These are phyloP conservation scores for Helicoverpa zea DNA, from an alignment of 1,140 invertebrate genomes.

Conservation along the genomic window DNA sequence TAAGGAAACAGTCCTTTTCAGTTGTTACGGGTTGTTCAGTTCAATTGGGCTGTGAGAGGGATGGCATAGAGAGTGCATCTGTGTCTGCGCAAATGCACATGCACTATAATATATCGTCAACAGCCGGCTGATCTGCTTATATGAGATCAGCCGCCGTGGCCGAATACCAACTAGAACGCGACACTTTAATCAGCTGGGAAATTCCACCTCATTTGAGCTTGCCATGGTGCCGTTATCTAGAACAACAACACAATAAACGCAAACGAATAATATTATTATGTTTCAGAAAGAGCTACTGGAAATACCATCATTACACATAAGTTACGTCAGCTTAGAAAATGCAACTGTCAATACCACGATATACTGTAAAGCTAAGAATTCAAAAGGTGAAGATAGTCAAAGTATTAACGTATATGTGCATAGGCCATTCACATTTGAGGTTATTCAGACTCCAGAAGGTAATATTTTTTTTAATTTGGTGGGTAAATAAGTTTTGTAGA, in stretches of 20 bases:
- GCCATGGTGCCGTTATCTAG: background rate
- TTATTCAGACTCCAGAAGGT: constrained; percentile 66
- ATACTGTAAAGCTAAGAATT: constrained; percentile 66
- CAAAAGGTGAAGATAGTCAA: constrained; percentile 51
- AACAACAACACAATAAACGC: background rate
- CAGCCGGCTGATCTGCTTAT: background rate
- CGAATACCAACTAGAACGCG: too few relatives aligned
- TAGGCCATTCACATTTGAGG: constrained; percentile 65
- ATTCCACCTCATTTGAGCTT: too few relatives aligned
- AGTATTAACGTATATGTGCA: constrained; percentile 64
- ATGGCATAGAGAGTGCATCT: too few relatives aligned
- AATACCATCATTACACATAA: constrained; percentile 68
- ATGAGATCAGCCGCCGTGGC: background rate
- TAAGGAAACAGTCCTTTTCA: constrained; percentile 39
- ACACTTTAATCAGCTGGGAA: too few relatives aligned
- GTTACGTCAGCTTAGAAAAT: constrained; percentile 62
- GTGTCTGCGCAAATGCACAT: too few relatives aligned
- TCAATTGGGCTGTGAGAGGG: too few relatives aligned
- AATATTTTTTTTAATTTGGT: constrained; percentile 5
- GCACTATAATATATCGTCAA: too few relatives aligned
- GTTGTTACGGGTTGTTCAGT: too few relatives aligned
- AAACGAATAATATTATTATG: background rate
- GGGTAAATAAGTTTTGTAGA: too few relatives aligned
- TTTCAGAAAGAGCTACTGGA: constrained; percentile 57
- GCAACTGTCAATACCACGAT: constrained; percentile 65